These are phyloP conservation scores for Pteropus alecto DNA, from an alignment of 2,113 vertebrate genomes.

Conservation along the genomic window DNA sequence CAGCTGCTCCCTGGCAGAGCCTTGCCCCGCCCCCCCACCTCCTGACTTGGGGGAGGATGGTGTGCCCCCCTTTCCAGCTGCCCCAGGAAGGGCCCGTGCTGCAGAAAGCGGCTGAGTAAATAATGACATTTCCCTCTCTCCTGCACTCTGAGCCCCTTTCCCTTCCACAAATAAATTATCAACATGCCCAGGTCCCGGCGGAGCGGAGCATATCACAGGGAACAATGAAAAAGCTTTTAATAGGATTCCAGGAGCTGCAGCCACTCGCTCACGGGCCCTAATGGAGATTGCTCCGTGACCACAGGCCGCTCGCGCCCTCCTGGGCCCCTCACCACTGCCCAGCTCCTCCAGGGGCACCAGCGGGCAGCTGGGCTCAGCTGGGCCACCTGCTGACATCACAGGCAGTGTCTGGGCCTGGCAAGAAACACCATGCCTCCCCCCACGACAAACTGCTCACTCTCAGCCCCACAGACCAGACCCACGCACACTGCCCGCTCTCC, in stretches of 20 bases:
- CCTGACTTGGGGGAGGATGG: background rate
- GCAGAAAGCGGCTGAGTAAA: slow-evolving; percentile 35
- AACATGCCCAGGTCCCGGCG: slow-evolving; percentile 65
- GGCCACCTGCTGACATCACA: background rate
- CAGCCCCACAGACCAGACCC: background rate
- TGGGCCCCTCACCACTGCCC: background rate
- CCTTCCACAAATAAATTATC: slow-evolving; percentile 76
- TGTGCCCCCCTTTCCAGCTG: background rate
- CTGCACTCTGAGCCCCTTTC: slow-evolving; percentile 46
- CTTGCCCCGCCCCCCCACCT: background rate
- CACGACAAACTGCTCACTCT: too few relatives aligned
- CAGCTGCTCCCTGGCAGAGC: background rate
- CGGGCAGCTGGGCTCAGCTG: background rate
- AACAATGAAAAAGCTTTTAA: slow-evolving; percentile 79
- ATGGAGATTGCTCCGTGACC: slow-evolving; percentile 70
- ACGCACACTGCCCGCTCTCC: background rate
- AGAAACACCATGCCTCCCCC: fast-evolving
- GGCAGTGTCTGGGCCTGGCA: background rate
- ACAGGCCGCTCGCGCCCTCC: background rate
- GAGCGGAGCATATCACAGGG: slow-evolving; percentile 39
- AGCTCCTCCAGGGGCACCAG: background rate
- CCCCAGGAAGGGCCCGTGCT: background rate
- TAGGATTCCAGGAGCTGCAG: slow-evolving; percentile 74
- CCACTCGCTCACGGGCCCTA: slow-evolving; percentile 44
- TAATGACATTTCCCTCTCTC: slow-evolving; percentile 50